Evolutionary conservation across 2,888 invertebrate species (phyloP), one percentile per base, ranked within the genome.

Genomic region (Lepas anatifera): DNA sequence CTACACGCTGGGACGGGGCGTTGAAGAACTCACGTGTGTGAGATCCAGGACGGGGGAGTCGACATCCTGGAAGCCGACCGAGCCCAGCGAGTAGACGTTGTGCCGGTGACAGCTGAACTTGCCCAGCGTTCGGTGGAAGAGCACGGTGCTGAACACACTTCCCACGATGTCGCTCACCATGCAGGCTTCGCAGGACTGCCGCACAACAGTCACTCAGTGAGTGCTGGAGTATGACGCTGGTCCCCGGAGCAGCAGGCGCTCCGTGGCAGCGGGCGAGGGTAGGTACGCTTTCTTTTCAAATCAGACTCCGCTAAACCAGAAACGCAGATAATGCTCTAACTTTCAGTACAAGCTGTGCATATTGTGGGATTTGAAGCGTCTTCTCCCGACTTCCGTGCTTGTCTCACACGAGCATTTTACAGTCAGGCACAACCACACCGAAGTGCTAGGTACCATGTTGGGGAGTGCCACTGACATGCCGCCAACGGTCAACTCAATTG

Each of bases 1-100:
- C n/a, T n/a, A n/a, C n/a, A n/a, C n/a, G n/a, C n/a, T n/a, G n/a
- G n/a, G n/a, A n/a, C n/a, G n/a, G n/a, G n/a, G n/a, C n/a, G n/a
- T n/a, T n/a, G n/a, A 52, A 27, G 10, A 48, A 79, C 83, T 81
- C 78, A 86, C 97, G 82, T 98, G 98, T 11, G 97, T 97, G 79
- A 97, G 89, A 82, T 98, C 97, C 77, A 99, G 90, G 79, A 95
- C 95, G 81, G 98, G 94, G 83, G 98, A 99, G 81, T 96, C 94
- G 48, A 97, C 92, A 81, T 99, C 99, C 75, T 92, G 89, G 78
- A 95, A 92, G 74, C 97, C 96, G 70, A 99, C 87, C 1, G 95
- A 93, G 68, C 97, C 96, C 76, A 98, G 91, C 32, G 95, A 92
- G 81, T 97, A 99, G 81, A 90, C 92, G 77, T 90, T 92, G 81